These are phyloP conservation scores for Thalassarche chlororhynchos DNA, from an alignment of 2,113 vertebrate genomes.

Conservation along the genomic window DNA sequence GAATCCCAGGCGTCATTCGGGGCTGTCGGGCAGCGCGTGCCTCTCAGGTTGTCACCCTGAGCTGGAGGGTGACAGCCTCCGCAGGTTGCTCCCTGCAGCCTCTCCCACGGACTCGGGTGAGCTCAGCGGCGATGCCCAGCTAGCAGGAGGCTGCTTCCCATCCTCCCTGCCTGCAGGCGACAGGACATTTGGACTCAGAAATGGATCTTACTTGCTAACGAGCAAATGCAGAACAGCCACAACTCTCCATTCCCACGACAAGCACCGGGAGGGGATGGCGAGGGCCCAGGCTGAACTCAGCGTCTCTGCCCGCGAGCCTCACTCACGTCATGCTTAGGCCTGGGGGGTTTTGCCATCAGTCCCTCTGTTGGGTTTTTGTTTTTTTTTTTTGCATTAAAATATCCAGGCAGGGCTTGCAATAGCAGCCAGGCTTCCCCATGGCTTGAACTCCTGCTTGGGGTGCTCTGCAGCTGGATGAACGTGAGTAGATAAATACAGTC, in stretches of 20 bases:
- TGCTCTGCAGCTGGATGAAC: accelerated
- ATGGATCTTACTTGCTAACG: no score
- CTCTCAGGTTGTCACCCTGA: background rate
- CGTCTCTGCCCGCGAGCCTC: background rate
- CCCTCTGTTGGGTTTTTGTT: no score
- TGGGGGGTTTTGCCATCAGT: background rate
- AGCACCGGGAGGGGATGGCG: accelerated
- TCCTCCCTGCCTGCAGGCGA: background rate
- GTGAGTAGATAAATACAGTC: background rate
- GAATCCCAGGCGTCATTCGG: accelerated
- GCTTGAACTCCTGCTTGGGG: background rate
- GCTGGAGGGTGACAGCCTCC: background rate
- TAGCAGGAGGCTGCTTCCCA: background rate
- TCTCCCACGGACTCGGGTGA: background rate
- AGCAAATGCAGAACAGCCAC: background rate
- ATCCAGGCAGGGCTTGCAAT: no score
- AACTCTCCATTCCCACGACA: accelerated
- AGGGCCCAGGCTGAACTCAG: no score
- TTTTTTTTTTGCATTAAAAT: background rate
- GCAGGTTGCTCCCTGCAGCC: background rate
- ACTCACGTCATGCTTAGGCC: background rate
- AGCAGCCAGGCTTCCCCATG: background rate
- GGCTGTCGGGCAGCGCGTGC: accelerated
- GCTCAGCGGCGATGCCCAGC: background rate
- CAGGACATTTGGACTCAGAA: accelerated